Evolutionary conservation across 2,888 invertebrate genomes (phyloP).

Genomic region (Saturnia japonica): DNA sequence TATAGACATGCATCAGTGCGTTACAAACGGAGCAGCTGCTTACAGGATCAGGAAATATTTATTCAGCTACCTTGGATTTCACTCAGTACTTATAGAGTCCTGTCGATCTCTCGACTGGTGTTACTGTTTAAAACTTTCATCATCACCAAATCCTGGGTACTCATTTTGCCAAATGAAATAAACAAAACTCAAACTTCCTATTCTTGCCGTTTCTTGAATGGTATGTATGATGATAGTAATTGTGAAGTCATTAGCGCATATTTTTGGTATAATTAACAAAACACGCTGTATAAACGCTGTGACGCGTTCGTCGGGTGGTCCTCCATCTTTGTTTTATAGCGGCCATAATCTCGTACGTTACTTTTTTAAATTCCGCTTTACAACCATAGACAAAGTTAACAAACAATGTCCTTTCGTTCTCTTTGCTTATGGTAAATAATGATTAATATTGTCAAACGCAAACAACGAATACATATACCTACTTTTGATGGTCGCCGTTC

Average conservation of each 20-base stretch:
- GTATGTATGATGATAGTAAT: background rate
- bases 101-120: background rate
- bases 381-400: constrained; percentile 8
- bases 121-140: background rate
- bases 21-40: too few relatives aligned
- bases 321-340: constrained; percentile 53
- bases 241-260: background rate
- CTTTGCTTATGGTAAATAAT: constrained; percentile 10
- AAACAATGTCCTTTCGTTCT: constrained; percentile 11
- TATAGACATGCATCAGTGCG: too few relatives aligned
- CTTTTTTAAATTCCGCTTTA: constrained; percentile 25
- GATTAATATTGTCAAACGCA: constrained; percentile 18
- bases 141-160: too few relatives aligned
- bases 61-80: too few relatives aligned
- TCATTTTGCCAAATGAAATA: too few relatives aligned
- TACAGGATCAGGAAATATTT: too few relatives aligned
- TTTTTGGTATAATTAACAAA: background rate
- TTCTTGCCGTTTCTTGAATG: background rate
- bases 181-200: background rate
- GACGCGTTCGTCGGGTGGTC: constrained; percentile 55
- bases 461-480: background rate
- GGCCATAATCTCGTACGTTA: constrained; percentile 35
- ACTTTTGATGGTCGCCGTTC: background rate
- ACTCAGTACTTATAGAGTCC: too few relatives aligned
- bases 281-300: constrained; percentile 41